Base-by-base conservation (phyloP, 1,140 invertebrate species). In the Brachionus angularis region DNA sequence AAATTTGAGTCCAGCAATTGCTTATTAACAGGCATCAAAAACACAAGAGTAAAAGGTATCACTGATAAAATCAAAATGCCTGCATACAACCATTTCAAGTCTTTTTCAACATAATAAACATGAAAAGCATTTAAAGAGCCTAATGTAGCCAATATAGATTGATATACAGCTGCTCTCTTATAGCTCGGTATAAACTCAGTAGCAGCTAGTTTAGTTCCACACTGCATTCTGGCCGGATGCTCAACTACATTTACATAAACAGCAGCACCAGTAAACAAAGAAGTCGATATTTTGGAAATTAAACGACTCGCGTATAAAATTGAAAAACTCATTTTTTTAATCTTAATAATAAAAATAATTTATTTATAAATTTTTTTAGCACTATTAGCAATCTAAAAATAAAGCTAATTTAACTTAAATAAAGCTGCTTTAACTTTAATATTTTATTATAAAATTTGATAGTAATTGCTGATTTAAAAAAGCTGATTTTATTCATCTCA, bases 251-350 rank as follows among this genome's bases (percentile, higher is more conserved):
- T 36, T 5, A n/a, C 18, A n/a, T 23, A 58, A 23, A 58, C 53
- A 58, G 53, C 53, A 21, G 16, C 53, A 12, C 53, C 53, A 2
- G 53, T 58, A 23, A 58, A 58, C 39, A 58, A 21, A 36, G 53
- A 33, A 10, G 27, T 16, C 23, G 53, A 58, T 58, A 58, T 36
- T 34, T 58, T 58, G 1, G 53, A 21, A 23, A 58, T 5, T n/a
- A 58, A 36, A 12, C 25, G 21, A 7, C 18, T 36, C 18, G 33
- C 53, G 18, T 23, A 36, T 33, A 58, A 21, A 12, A 58, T 12
- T 12, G 16, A 36, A 8, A 12, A 36, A 39, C 16, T 58, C 53
- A 58, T 58, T 42, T 16, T 10, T 10, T 10, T 16, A 42, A 16
- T 42, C n/a, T n/a, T n/a, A n/a, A n/a, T n/a, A n/a, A n/a, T n/a